Evolutionary conservation across 2,113 vertebrate species (phyloP), one percentile per base, ranked within the genome.

Genomic region (Aldabrachelys gigantea): DNA sequence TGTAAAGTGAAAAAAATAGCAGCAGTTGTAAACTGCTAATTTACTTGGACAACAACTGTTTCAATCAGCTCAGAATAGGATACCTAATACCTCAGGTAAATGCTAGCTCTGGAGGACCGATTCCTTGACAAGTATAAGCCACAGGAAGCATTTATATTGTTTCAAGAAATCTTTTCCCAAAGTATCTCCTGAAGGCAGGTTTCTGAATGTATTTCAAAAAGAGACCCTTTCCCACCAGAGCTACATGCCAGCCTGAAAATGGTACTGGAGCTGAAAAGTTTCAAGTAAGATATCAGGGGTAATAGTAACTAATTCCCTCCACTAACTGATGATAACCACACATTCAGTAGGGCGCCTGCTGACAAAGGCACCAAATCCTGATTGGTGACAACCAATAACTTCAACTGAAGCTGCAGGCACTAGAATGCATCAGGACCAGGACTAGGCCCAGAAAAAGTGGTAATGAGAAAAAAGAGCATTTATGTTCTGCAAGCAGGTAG

Each of bases 1-100:
- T 99, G 97, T 35, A 65, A 92, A 24, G 80, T 85, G 16, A 89
- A 80, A 10, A 65, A 65, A 89, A 80, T 0, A 59, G 8, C 2
- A 25, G 25, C 10, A 2, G 78, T 29, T 6, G 35, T 76, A 50
- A 94, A 6, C 2, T 1, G 5, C 41, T 0, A 1, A 1, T 2
- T 24, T 41, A 11, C 25, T 16, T 5, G n/a, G n/a, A 62, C 35
- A 87, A 21, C 5, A 49, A 11, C 31, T 24, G 47, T 0, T 84
- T 22, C 8, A 24, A 17, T 10, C 27, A 3, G 5, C 50, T 25
- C 44, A 62, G 27, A 57, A 38, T 0, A 21, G 17, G 3, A 47
- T 3, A 11, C 47, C 5, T 6, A 12, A 38, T 2, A 49, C 0
- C 47, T 27, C 31, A 50, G 29, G 47, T 0, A 4, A 21, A 14